Base-by-base conservation (phyloP, 2,113 vertebrate genomes). In the Calonectris borealis region DNA sequence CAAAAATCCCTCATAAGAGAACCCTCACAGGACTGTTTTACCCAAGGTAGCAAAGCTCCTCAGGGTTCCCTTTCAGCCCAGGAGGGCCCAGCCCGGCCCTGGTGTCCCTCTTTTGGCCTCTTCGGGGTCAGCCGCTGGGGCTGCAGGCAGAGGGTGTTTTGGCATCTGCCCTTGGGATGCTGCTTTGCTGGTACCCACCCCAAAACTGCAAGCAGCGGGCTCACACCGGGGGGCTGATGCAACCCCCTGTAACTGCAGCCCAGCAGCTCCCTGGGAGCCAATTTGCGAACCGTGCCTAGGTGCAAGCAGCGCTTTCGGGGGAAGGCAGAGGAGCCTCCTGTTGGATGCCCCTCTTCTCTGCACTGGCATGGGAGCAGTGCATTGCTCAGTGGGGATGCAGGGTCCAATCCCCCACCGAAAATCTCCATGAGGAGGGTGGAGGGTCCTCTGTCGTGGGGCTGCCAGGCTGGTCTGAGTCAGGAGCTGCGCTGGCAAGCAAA, bases 231-330 rank as follows among this genome's bases (percentile, higher is more conserved):
- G 27, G 22, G 4, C 21, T 88, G 75, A 61, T 52, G 65, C 64
- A 92, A 82, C 20, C 34, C 0, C 2, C 66, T 42, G 36, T 62
- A 52, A 79, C 44, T 55, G 11, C 44, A 71, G 57, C 49, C 24
- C 4, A 34, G 49, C 54, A 78, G 24, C n/a, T 36, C 11, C 11
- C 34, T 2, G 19, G 11, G 42, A 55, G 7, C 7, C 46, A 0
- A 0, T 26, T 10, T 18, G 18, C 20, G 36, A 21, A 42, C 0
- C 1, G 7, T 46, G 34, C 25, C 19, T 20, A 13, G 2, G 11
- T 16, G 32, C 12, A 60, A 54, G 38, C 20, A 31, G 9, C 0
- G 1, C 40, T 80, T 79, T 70, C 0, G 3, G 18, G 61, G 15
- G 25, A 66, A 51, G 29, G n/a, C 34, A 86, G 60, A 78, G 42